Evolutionary conservation across 2,797 vertebrate species (phyloP).

Genomic region (Mormyrus proboscirostris): DNA sequence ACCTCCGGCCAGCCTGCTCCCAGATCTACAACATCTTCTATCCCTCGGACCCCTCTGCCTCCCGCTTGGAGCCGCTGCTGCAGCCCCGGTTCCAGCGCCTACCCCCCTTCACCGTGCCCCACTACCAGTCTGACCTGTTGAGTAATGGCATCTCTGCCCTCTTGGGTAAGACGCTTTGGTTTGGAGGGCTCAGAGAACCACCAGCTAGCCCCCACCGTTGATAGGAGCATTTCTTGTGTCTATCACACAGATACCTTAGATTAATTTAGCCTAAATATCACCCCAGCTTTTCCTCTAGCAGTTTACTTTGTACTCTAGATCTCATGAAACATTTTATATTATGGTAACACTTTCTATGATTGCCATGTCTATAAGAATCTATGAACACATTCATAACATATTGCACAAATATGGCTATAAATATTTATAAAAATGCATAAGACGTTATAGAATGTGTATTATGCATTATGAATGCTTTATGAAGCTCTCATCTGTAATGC

Average conservation of each 20-base stretch:
- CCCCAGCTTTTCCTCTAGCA: not conserved
- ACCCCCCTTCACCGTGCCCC: constrained; percentile 84
- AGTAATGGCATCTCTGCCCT: constrained; percentile 88
- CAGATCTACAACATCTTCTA: constrained; percentile 98
- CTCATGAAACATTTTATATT: not conserved
- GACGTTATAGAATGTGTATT: not conserved
- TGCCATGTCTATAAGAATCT: not conserved
- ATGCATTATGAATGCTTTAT: not conserved
- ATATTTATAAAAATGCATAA: not conserved
- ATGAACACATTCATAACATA: not conserved
- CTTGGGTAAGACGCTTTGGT: constrained; percentile 70
- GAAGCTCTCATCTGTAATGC: too few relatives aligned
- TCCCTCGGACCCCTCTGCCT: constrained; percentile 92
- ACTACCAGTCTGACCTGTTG: constrained; percentile 90
- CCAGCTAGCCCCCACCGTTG: too few relatives aligned
- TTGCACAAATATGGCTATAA: not conserved
- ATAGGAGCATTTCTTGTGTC: not conserved
- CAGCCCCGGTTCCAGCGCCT: constrained; percentile 87
- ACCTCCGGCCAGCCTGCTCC: constrained; percentile 85
- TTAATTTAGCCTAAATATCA: not conserved
- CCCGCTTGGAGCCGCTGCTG: constrained; percentile 88
- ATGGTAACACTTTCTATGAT: not conserved
- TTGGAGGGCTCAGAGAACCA: not conserved
- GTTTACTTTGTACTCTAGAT: not conserved
- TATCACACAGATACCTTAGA: not conserved